Evolutionary conservation across 2,113 vertebrate genomes (phyloP).

Genomic region (Melanostigma gelatinosum): DNA sequence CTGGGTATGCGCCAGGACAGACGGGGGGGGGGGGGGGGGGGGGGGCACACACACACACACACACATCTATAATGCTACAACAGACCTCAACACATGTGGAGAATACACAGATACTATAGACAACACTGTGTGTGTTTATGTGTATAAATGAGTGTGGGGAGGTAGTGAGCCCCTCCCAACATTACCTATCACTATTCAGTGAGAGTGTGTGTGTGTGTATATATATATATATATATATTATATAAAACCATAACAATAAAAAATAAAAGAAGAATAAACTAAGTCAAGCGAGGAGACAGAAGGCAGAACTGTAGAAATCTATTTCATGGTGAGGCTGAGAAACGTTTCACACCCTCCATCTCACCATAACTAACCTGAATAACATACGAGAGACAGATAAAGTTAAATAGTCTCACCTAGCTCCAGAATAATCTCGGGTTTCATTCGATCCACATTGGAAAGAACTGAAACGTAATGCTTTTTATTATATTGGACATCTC

Average conservation of each 20-base stretch:
- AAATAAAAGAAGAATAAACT: not conserved
- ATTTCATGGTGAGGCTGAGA: conserved; percentile 7
- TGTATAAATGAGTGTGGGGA: not conserved
- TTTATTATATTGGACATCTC: conserved; percentile 4
- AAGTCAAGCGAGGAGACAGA: conserved; percentile 15
- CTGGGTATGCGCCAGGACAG: conserved; percentile 21
- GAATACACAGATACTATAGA: not conserved
- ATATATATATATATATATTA: too few relatives aligned
- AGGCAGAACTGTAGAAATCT: conserved; percentile 12
- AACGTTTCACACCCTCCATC: conserved; percentile 9
- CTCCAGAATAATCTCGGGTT: not conserved
- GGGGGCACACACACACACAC: conserved; percentile 9
- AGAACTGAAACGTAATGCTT: not conserved
- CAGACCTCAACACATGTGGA: not conserved
- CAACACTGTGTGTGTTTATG: not conserved
- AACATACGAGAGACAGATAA: not conserved
- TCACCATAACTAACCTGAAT: not conserved
- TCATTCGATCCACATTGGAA: not conserved
- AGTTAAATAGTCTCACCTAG: not conserved
- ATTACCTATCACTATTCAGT: not conserved
- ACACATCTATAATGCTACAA: conserved; percentile 20
- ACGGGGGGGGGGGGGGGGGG: too few relatives aligned
- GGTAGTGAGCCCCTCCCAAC: not conserved
- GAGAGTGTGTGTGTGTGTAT: too few relatives aligned
- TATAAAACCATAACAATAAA: not conserved